Evolutionary conservation across 2,113 vertebrate genomes (phyloP), one percentile per base, ranked within the genome.

Genomic region (Tichodroma muraria): DNA sequence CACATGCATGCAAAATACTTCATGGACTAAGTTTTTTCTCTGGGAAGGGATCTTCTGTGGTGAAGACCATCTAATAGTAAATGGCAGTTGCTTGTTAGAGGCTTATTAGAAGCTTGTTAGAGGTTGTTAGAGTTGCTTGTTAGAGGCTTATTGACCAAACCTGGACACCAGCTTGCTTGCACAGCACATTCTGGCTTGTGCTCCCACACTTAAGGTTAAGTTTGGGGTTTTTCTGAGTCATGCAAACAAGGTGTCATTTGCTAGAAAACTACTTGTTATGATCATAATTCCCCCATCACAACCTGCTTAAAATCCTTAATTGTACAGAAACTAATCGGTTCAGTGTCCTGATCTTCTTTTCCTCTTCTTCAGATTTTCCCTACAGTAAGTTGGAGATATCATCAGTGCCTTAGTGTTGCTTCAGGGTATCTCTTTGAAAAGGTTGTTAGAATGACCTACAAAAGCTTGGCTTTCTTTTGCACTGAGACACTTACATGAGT

Each of bases 151-250:
- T 12, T 3, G 3, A 44, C 25, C 4, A 1, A 76, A 44, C 12
- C n/a, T 35, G 44, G 27, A 50, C 30, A 52, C 25, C 33, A 80
- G 19, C 13, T 71, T 56, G 9, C 14, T 70, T 31, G 20, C 42
- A 44, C 10, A 44, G 14, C 21, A 17, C 1, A 0, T 49, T 85
- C 80, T 80, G 79, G 31, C 40, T 84, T 35, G 20, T 54, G 25
- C 40, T 78, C 13, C 56, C 20, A 75, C 31, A 19, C 63, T 77
- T 70, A 42, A n/a, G 13, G 35, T 66, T 61, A 76, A 30, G 19
- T 30, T 47, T 60, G 10, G 37, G 20, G 0, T 2, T 28, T n/a
- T 38, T 82, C 35, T 33, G 49, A 77, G 64, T 37, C 1, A 0
- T 50, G 21, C 38, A 70, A 91, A 53, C 31, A 80, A 78, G n/a